A percentile compares a stretch with the other conserved stretches of the same genome.
Conservation (phyloP, 2,113 vertebrate species). For the Microtus richardsoni region DNA sequence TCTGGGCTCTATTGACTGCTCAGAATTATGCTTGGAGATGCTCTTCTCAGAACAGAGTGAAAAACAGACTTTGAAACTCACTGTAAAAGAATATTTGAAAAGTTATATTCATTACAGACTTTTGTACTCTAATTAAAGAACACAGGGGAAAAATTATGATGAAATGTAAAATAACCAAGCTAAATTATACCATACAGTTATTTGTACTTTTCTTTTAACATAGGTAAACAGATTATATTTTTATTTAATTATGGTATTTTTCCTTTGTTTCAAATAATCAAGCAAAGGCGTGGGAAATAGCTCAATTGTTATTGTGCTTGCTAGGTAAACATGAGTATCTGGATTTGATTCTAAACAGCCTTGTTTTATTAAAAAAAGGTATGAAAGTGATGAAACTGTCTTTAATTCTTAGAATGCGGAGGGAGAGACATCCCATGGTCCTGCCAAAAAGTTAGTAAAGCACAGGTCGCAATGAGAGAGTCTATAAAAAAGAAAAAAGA, state of each 20-base stretch:
- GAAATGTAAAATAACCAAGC: neutral
- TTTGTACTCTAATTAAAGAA: neutral
- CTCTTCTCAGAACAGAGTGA: neutral
- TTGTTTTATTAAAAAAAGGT: too few relatives aligned
- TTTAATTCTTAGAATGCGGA: neutral
- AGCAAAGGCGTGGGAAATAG: too few relatives aligned
- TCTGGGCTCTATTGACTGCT: neutral
- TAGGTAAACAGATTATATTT: neutral
- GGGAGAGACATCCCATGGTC: neutral
- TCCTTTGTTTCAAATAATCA: neutral
- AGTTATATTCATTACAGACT: neutral
- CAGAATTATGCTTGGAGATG: neutral
- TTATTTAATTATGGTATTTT: neutral
- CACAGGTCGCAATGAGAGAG: neutral
- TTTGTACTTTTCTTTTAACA: neutral
- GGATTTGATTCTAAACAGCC: neutral
- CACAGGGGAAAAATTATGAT: neutral
- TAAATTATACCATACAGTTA: neutral
- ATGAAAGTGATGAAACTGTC: too few relatives aligned
- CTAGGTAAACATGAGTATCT: neutral
- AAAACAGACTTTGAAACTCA: neutral
- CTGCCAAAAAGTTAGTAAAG: too few relatives aligned
- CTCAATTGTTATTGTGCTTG: neutral
- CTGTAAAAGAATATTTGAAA: neutral
- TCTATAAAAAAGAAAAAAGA: neutral